Evolutionary conservation across 2,888 invertebrate genomes (phyloP).

Genomic region (Isoperla grammatica): DNA sequence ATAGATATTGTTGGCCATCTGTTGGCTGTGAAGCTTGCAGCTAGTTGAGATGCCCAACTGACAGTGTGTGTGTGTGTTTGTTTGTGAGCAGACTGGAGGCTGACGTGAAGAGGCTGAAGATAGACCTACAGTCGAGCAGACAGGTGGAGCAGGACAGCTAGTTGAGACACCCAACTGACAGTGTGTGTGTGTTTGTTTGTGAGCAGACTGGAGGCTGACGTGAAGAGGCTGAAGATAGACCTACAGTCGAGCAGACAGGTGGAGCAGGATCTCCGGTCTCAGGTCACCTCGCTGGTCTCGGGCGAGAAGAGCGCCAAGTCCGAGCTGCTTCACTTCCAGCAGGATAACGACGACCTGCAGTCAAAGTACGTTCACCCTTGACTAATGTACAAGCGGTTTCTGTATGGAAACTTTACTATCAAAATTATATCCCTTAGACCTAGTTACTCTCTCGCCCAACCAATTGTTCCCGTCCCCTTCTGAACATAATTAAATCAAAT

Average conservation of each 20-base stretch:
- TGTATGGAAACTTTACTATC: conserved; percentile 15
- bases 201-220: conserved; percentile 66
- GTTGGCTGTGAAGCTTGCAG: too few relatives aligned
- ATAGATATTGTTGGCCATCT: too few relatives aligned
- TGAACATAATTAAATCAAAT: too few relatives aligned
- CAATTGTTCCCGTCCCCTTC: too few relatives aligned
- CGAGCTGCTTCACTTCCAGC: conserved; percentile 72
- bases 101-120: conserved; percentile 64
- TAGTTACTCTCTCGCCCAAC: too few relatives aligned
- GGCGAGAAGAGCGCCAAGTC: conserved; percentile 62
- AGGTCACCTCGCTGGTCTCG: conserved; percentile 57
- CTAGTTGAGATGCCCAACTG: too few relatives aligned
- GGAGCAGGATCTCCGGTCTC: conserved; percentile 67
- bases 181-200: too few relatives aligned
- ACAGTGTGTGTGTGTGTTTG: too few relatives aligned
- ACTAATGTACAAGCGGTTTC: background rate
- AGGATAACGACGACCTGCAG: conserved; percentile 83
- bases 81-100: conserved; percentile 67
- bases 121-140: conserved; percentile 67
- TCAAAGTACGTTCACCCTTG: conserved; percentile 55
- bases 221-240: conserved; percentile 67
- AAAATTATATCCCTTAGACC: background rate
- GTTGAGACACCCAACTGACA: too few relatives aligned
- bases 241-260: conserved; percentile 63
- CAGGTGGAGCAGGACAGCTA: conserved; percentile 69